A percentile compares a stretch with the other conserved stretches of the same genome.
These are phyloP conservation scores for Pomatorhinus ruficollis DNA, from an alignment of 2,113 vertebrate species.

Conservation along the genomic window DNA sequence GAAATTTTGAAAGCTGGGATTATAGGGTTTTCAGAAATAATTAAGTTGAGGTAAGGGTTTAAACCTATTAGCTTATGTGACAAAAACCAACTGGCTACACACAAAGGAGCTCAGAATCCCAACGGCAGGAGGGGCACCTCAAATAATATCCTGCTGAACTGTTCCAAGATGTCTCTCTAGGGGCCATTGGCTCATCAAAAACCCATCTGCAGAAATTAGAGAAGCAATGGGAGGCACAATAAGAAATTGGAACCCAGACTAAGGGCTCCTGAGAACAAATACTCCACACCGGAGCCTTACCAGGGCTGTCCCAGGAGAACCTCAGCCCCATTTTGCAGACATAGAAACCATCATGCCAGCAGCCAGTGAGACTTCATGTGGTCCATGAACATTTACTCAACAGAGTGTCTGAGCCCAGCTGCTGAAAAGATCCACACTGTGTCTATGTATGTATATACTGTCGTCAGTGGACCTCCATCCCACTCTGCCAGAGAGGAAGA, in stretches of 20 bases:
- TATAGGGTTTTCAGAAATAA: background rate
- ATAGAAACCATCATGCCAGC: background rate
- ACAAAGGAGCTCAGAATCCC: background rate
- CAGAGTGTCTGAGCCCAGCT: background rate
- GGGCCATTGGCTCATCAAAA: background rate
- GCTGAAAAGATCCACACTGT: background rate
- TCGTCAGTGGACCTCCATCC: background rate
- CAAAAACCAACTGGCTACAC: background rate
- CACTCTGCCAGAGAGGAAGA: background rate
- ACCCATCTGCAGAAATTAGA: background rate
- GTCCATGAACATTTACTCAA: background rate
- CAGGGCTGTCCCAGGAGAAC: background rate
- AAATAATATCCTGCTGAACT: background rate
- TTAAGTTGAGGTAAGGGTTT: background rate
- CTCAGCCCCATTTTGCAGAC: background rate
- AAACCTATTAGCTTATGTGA: background rate
- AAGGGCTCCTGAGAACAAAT: background rate
- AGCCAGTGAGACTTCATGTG: background rate
- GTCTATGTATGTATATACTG: rapidly evolving
- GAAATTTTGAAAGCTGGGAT: background rate
- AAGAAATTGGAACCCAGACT: background rate
- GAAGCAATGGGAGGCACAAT: background rate
- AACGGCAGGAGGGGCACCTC: rapidly evolving
- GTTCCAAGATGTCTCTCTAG: background rate
- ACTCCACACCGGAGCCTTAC: background rate